These are phyloP conservation scores for Melanotaenia boesemani DNA, from an alignment of 2,797 vertebrate species.

Conservation along the genomic window DNA sequence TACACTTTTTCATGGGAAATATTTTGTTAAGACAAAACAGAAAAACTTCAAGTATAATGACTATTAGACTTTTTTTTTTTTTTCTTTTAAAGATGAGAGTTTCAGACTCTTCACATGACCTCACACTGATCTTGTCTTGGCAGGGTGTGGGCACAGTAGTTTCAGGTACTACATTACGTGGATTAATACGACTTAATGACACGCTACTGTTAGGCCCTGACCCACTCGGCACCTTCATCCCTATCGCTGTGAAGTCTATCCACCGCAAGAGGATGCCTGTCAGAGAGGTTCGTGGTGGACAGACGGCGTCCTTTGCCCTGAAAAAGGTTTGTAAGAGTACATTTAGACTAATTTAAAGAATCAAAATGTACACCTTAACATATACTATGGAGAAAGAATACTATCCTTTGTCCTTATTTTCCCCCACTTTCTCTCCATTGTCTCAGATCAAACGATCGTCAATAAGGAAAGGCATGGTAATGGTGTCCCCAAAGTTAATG, in stretches of 20 bases:
- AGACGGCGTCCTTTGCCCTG: slow-evolving; percentile 96
- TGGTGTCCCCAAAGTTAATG: slow-evolving; percentile 93
- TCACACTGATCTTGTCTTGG: not conserved
- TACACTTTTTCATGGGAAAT: not conserved
- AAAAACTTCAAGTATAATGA: not conserved
- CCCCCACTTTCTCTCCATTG: not conserved
- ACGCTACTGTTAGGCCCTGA: slow-evolving; percentile 94
- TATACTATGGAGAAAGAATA: not conserved
- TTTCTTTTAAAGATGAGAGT: not conserved
- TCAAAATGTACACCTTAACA: not conserved
- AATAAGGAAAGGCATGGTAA: slow-evolving; percentile 98
- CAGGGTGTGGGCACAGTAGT: slow-evolving; percentile 98
- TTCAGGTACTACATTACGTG: slow-evolving; percentile 94
- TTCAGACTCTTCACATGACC: not conserved
- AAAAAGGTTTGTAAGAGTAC: slow-evolving; percentile 87
- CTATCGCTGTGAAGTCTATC: slow-evolving; percentile 97
- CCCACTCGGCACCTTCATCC: slow-evolving; percentile 92
- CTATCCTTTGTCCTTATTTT: not conserved
- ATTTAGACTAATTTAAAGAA: not conserved
- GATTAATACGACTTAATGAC: slow-evolving; percentile 95
- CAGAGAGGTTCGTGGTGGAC: slow-evolving; percentile 94
- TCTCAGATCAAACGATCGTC: slow-evolving; percentile 93
- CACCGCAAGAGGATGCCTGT: slow-evolving; percentile 98
- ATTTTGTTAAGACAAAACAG: not conserved
- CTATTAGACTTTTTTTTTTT: no score